Evolutionary conservation across 2,113 vertebrate species (phyloP).

Genomic region (Callipepla californica): DNA sequence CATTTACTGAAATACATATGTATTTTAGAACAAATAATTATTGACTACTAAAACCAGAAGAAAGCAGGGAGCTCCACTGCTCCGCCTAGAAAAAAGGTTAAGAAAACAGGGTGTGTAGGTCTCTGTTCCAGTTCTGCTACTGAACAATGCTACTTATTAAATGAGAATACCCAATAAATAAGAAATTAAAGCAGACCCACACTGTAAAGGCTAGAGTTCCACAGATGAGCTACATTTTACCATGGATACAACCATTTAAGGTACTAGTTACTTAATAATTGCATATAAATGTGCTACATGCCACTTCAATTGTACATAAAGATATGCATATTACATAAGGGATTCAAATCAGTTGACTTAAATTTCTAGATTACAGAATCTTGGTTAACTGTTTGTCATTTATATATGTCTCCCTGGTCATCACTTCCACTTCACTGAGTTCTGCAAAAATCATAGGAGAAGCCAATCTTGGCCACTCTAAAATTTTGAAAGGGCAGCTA

Average conservation of each 20-base stretch:
- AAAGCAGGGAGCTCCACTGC: not conserved
- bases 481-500: not conserved
- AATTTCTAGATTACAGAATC: not conserved
- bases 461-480: not conserved
- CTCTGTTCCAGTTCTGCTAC: not conserved
- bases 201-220: not conserved
- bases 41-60: not conserved
- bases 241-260: not conserved
- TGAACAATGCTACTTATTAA: not conserved
- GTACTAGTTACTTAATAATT: not conserved
- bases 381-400: not conserved
- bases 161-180: not conserved
- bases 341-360: not conserved
- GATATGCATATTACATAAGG: rapidly evolving
- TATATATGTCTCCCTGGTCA: not conserved
- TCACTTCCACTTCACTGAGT: not conserved
- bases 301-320: not conserved
- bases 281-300: not conserved
- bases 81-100: not conserved
- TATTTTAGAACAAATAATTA: not conserved
- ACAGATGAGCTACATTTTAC: not conserved
- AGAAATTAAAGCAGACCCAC: not conserved
- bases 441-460: not conserved
- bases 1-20: not conserved
- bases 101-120: not conserved